Evolutionary conservation across 2,888 invertebrate genomes (phyloP).

Genomic region (Sarcophaga caerulescens): DNA sequence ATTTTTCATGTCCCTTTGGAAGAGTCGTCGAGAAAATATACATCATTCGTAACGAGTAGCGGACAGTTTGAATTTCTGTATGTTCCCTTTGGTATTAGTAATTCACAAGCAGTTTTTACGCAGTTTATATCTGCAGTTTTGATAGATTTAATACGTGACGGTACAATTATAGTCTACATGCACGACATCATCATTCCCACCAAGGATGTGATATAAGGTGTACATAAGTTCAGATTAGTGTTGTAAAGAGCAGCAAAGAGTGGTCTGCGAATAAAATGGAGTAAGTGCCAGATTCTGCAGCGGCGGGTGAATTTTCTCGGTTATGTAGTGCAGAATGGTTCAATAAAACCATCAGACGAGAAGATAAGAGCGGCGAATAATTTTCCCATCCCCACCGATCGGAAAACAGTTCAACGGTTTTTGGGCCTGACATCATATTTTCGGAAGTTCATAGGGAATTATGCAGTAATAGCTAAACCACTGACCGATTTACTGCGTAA

Average conservation of each 20-base stretch:
- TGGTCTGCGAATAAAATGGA: slow-evolving; percentile 50
- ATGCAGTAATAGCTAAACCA: too few species aligned
- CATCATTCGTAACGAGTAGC: too few species aligned
- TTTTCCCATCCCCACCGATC: slow-evolving; percentile 45
- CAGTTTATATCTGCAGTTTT: too few species aligned
- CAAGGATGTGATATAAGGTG: slow-evolving; percentile 40
- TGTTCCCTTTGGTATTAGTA: too few species aligned
- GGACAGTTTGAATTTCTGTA: too few species aligned
- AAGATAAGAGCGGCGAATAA: slow-evolving; percentile 40
- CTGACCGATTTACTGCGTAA: too few species aligned
- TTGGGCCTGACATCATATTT: too few species aligned
- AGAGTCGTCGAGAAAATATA: too few species aligned
- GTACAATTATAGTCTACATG: slow-evolving; percentile 19
- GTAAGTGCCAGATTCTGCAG: slow-evolving; percentile 59
- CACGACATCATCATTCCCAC: slow-evolving; percentile 54
- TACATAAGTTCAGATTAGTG: neutral
- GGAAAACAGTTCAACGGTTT: too few species aligned
- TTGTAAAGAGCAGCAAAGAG: slow-evolving; percentile 29
- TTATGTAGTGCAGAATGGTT: slow-evolving; percentile 49
- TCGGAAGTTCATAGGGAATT: too few species aligned
- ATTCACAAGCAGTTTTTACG: too few species aligned
- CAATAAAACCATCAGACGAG: slow-evolving; percentile 49
- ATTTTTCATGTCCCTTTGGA: too few species aligned
- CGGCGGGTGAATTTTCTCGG: slow-evolving; percentile 35
- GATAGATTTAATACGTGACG: slow-evolving; percentile 13